Evolutionary conservation across 2,888 invertebrate genomes (phyloP), one percentile per base, ranked within the genome.

Genomic region (Stomorhina lunata): DNA sequence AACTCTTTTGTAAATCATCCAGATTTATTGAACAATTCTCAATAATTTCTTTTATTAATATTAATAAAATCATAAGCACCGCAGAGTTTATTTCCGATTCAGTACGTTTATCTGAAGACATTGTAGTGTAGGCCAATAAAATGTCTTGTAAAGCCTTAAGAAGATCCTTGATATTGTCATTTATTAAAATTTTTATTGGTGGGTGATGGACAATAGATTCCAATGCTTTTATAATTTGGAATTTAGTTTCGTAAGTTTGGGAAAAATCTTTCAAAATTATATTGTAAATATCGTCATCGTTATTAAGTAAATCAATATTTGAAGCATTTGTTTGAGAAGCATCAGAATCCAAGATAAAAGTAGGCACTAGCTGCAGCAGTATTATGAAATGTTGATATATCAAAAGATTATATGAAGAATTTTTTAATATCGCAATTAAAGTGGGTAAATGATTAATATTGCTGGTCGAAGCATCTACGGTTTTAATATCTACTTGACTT

Each of bases 361-460:
- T 66, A 1, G 84, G 78, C 80, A 88, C 84, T n/a, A 87, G 71
- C 1, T 80, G 75, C 1, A 91, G 80, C 4, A 91, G 77, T 1
- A 86, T 84, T 53, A 90, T 83, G 57, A 91, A 91, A 0, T 88
- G 81, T 50, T 89, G 87, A 61, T 89, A 89, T 3, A 87, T 88
- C 1, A 91, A 86, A 2, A 88, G 81, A 68, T 89, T 88, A 76
- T 88, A 71, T 6, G 71, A 59, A 6, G 79, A 82, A 1, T 53
- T 68, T 20, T 75, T 79, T 0, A 82, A 84, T 27, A 87, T 85
- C 2, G 80, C 85, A 17, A 75, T 50, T 32, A 82, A 55, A 22
- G 43, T n/a, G 2, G 65, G 5, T 43, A 82, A 61, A 6, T 12
- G 32, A 20, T 53, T n/a, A 12, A 53, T 25, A 17, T 25, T 48